Percentiles rank a stretch among this genome's conserved stretches.
phyloP scores from a whole-genome alignment of 2,113 vertebrate species.

The Hypomesus transpacificus region DNA sequence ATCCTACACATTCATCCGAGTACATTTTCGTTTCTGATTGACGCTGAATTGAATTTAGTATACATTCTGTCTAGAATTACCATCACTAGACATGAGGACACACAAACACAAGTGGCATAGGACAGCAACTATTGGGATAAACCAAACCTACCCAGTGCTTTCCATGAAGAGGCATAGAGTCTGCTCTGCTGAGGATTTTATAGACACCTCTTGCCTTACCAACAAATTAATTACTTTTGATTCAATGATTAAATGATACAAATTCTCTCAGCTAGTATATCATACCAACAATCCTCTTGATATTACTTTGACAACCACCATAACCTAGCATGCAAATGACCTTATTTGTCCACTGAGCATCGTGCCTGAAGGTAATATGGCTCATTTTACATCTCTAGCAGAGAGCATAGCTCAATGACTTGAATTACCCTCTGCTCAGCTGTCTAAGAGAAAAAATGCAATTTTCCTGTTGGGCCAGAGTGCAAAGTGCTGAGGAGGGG shows the following conservation, averaged over 20 bases:
- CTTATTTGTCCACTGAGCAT: slow-evolving; percentile 53
- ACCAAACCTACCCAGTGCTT: not conserved
- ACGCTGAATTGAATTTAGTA: no score
- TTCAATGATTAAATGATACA: not conserved
- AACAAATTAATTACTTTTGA: slow-evolving; percentile 1
- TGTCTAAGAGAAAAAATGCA: slow-evolving; percentile 70
- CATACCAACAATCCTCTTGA: not conserved
- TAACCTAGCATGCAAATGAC: slow-evolving; percentile 44
- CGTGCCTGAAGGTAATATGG: slow-evolving; percentile 64
- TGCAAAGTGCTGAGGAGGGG: slow-evolving; percentile 73
- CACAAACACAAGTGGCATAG: no score
- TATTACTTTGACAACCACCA: slow-evolving; percentile 23
- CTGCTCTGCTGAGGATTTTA: not conserved
- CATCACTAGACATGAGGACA: no score
- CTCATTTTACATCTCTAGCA: slow-evolving; percentile 67
- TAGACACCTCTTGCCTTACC: not conserved
- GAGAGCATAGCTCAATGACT: slow-evolving; percentile 58
- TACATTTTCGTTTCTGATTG: not conserved
- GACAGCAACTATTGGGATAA: not conserved
- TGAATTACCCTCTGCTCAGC: slow-evolving; percentile 73
- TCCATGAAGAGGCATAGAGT: no score
- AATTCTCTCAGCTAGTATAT: not conserved
- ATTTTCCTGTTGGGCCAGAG: slow-evolving; percentile 67
- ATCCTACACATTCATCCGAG: not conserved
- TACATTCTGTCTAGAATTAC: no score